Evolutionary conservation across 64 coral and sea anemone species (phyloP), one percentile per base, ranked within the genome.

Genomic region (Porites australiensis): DNA sequence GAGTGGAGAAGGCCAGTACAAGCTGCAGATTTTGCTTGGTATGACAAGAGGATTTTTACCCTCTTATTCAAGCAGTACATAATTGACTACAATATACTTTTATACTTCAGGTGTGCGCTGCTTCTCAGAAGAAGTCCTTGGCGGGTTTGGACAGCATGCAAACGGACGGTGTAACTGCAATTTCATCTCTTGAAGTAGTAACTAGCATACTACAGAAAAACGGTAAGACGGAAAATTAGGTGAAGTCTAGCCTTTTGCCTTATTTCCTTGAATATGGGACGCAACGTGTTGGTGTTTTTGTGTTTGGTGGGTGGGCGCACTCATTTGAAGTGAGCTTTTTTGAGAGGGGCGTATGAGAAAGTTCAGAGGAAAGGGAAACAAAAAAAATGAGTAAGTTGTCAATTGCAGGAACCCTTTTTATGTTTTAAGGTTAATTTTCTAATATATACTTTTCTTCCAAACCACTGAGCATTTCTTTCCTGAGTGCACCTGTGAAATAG

Each of bases 1-100:
- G n/a, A n/a, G n/a, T n/a, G n/a, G n/a, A 55, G 8, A 60, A 79
- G 16, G 54, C 20, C n/a, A 79, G 43, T 20, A 23, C 37, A 59
- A 79, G 16, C 54, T 79, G 77, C 77, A 37, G n/a, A 16, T 79
- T 79, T 79, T 60, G 77, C 43, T 58, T 79, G n/a, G n/a, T 73
- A 46, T 5, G 27, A 43, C 46, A 73, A 44, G 19, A 11, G 27
- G 70, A n/a, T 43, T 7, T 52, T 79, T 79, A 60, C 77, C 21
- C 51, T 59, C 53, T 10, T 27, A 79, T 60, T 27, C 52, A 53
- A 79, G 13, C 21, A 43, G 5, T 73, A 23, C 43, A 73, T 73
- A 46, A 48, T n/a, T 43, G 23, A 15, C 44, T 45, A n/a, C n/a
- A 73, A 73, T 73, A 47, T 44, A n/a, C 23, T 21, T 13, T 79